These are phyloP conservation scores for Nebria salina DNA, from an alignment of 2,888 invertebrate genomes.

Conservation along the genomic window DNA sequence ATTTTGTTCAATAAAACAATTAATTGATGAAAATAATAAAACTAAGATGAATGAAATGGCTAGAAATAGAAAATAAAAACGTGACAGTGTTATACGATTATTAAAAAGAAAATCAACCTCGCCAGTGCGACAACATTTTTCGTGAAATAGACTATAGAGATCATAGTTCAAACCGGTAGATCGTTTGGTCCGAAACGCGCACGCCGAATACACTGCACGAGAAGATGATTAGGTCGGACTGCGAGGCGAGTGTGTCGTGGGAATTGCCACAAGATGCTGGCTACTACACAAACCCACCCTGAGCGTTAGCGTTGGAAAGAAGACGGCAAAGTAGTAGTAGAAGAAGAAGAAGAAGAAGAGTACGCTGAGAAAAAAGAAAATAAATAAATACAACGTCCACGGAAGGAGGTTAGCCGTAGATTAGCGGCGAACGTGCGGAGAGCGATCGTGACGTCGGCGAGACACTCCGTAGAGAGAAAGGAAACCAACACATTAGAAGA, in stretches of 20 bases:
- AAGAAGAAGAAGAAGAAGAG: background rate
- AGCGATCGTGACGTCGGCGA: conserved; percentile 28
- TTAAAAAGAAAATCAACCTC: background rate
- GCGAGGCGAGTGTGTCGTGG: conserved; percentile 32
- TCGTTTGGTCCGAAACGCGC: conserved; percentile 12
- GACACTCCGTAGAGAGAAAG: conserved; percentile 17
- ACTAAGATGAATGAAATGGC: background rate
- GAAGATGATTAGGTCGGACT: conserved; percentile 15
- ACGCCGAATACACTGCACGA: background rate
- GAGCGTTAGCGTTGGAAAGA: background rate
- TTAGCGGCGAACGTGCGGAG: conserved; percentile 36
- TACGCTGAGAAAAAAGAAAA: conserved; percentile 26
- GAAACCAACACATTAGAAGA: conserved; percentile 11
- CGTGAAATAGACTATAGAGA: conserved; percentile 2
- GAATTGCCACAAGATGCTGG: conserved; percentile 38
- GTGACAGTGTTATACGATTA: background rate
- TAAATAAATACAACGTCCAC: conserved; percentile 43
- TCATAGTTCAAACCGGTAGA: conserved; percentile 17
- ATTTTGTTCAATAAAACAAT: no score
- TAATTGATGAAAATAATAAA: background rate
- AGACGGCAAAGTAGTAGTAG: background rate
- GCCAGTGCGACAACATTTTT: background rate
- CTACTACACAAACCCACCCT: background rate
- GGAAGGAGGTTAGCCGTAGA: conserved; percentile 39
- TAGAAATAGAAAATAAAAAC: conserved; percentile 1